Evolutionary conservation across 1,140 invertebrate genomes (phyloP), one percentile per base, ranked within the genome.

Genomic region (Theocolax elegans): DNA sequence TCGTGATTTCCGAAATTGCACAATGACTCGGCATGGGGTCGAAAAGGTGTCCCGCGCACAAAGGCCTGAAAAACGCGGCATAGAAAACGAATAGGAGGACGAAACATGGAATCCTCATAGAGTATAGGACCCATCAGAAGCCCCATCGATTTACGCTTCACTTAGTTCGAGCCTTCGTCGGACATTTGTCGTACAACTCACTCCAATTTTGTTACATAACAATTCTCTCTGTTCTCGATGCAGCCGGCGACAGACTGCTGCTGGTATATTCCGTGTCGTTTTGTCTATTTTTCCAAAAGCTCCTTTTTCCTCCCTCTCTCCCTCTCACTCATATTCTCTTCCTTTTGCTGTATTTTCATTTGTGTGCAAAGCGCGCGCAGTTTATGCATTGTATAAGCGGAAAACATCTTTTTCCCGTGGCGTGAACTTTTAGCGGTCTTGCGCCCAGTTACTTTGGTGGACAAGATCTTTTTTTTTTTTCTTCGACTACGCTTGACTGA

Each of bases 181-280:
- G 83, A 83, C 81, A 82, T 84, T 84, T 84, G 82, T 84, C 81
- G 81, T 84, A 83, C 83, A 83, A 84, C 81, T 84, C 77, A 83
- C 79, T 84, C 72, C 67, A 65, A 81, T 81, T 76, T 82, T 83
- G 81, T 84, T 85, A 83, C 82, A 83, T 75, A 83, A 85, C 81
- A 82, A 83, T 77, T 66, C 40, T 58, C 67, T 71, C 75, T 40
- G 72, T 13, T 19, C 15, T 2, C 59, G 42, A 46, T 31, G 27
- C 25, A 35, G 10, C 4, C 31, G n/a, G n/a, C n/a, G n/a, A n/a
- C n/a, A n/a, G n/a, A n/a, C n/a, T n/a, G n/a, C n/a, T n/a, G n/a
- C n/a, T n/a, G n/a, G n/a, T 13, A 44, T 44, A 44, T 44, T 42
- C 31, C 56, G 9, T 12, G 35, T 3, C 35, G 35, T 51, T 53